phyloP scores from a whole-genome alignment of 2,797 vertebrate genomes.

The Tragopan temminckii region DNA sequence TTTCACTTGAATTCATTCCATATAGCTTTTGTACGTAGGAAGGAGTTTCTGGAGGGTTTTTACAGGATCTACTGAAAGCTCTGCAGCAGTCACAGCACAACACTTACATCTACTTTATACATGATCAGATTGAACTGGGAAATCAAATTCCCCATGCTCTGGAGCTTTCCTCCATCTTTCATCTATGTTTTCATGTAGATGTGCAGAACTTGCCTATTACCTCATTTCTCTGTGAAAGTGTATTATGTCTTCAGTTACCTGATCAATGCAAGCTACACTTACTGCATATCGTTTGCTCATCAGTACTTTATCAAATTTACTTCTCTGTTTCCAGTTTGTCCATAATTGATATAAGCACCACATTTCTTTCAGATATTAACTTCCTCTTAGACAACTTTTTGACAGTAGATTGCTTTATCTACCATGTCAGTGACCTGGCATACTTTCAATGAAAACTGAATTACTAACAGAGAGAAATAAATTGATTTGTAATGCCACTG shows the following conservation, averaged over 20 bases:
- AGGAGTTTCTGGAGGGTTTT: conserved; percentile 7
- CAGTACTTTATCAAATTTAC: neutral
- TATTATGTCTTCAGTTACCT: neutral
- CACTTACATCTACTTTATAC: neutral
- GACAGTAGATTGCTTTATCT: neutral
- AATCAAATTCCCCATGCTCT: neutral
- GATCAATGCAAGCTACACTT: neutral
- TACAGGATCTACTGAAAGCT: neutral
- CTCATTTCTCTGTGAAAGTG: neutral
- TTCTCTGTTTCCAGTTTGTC: neutral
- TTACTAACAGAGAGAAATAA: conserved; percentile 1
- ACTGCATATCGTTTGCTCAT: neutral
- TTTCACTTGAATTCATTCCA: neutral
- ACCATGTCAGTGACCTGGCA: neutral
- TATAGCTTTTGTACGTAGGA: neutral
- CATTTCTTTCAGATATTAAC: neutral
- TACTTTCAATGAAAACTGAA: neutral
- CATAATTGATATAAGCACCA: neutral
- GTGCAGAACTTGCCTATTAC: neutral
- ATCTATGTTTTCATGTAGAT: neutral
- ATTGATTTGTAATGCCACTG: neutral
- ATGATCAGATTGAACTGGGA: neutral
- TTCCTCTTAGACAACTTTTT: neutral
- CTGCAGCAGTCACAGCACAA: neutral
- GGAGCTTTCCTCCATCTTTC: neutral